phyloP scores from a whole-genome alignment of 2,797 vertebrate genomes.

The Fistularia tabacaria region DNA sequence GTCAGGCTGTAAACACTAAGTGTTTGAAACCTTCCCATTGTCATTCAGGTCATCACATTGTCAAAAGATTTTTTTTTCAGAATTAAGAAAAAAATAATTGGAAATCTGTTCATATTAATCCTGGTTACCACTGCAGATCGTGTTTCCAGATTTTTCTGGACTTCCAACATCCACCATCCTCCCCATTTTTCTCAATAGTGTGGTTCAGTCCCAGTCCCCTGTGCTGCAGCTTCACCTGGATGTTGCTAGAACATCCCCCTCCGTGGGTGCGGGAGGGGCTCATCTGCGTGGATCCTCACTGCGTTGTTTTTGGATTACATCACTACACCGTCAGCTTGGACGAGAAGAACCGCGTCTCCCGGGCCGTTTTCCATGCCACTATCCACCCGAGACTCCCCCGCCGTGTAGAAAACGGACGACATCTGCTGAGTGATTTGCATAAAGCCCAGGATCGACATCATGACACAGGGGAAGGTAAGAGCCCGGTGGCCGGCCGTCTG shows the following conservation, averaged over 20 bases:
- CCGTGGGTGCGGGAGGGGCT: constrained; percentile 55
- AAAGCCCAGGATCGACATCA: constrained; percentile 35
- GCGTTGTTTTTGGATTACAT: constrained; percentile 52
- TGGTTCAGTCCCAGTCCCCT: constrained; percentile 65
- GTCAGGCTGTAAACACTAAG: no score
- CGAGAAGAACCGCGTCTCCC: no score
- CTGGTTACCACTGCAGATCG: constrained; percentile 26
- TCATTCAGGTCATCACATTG: no score
- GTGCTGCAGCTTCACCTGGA: constrained; percentile 58
- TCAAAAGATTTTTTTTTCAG: no score
- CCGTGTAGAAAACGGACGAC: constrained; percentile 16
- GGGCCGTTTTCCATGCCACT: no score
- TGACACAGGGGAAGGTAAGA: constrained; percentile 78
- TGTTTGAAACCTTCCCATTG: no score
- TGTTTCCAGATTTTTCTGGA: constrained; percentile 55
- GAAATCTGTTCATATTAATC: no score
- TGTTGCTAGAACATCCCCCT: constrained; percentile 68
- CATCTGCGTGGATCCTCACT: constrained; percentile 36
- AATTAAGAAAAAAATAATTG: no score
- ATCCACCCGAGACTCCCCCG: no score
- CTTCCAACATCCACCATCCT: constrained; percentile 2
- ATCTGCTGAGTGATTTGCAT: constrained; percentile 8
- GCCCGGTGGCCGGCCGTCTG: background rate
- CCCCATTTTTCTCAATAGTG: constrained; percentile 25
- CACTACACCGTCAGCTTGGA: constrained; percentile 17